phyloP scores from a whole-genome alignment of 2,888 invertebrate genomes.

The Acanthosoma haemorrhoidale region DNA sequence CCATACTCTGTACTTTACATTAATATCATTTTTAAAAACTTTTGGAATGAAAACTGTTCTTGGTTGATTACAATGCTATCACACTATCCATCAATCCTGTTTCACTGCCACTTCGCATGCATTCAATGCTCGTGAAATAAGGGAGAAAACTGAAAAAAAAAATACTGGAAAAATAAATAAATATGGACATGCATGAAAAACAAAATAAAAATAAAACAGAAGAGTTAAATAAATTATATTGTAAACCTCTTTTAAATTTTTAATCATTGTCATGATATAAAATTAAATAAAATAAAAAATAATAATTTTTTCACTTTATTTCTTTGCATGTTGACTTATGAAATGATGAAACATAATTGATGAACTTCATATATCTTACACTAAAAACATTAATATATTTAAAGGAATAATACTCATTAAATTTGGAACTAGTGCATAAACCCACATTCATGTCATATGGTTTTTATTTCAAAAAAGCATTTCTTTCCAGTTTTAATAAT shows the following conservation, averaged over 20 bases:
- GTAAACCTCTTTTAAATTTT: neutral
- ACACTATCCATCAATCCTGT: slow-evolving; percentile 28
- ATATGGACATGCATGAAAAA: neutral
- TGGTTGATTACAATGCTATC: slow-evolving; percentile 15
- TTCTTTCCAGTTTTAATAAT: too few species aligned
- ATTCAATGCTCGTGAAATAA: slow-evolving; percentile 27
- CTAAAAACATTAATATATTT: too few species aligned
- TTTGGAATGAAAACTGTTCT: neutral
- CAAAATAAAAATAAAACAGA: neutral
- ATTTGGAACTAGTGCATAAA: too few species aligned
- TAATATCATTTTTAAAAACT: neutral
- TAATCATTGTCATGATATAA: neutral
- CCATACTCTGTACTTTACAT: neutral
- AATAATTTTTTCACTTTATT: neutral
- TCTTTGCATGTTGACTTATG: neutral
- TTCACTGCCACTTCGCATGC: slow-evolving; percentile 28
- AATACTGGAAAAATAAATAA: neutral
- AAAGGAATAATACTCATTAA: too few species aligned
- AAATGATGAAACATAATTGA: neutral
- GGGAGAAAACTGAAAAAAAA: slow-evolving; percentile 26
- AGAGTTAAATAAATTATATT: neutral
- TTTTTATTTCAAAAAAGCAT: too few species aligned
- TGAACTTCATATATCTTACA: neutral
- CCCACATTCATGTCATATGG: too few species aligned
- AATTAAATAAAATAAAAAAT: neutral